Evolutionary conservation across 23 tunicate species (phyloP), one percentile per base, ranked within the genome.

Genomic region (Ascidia mentula): DNA sequence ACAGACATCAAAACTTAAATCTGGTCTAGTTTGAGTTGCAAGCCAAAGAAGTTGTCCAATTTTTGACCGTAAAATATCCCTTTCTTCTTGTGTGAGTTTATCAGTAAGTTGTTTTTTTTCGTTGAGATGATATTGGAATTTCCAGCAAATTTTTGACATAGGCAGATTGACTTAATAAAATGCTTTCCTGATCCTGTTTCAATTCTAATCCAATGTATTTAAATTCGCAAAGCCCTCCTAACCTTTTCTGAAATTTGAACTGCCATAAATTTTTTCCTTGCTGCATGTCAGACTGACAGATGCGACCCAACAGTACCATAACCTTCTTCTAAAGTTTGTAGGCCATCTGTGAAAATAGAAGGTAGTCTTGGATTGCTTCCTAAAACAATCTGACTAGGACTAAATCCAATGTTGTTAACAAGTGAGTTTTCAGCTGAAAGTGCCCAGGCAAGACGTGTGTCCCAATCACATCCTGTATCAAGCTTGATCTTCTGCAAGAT

Each of bases 361-460:
- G 82, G 82, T 5, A 59, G 6, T 12, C 36, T 32, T n/a, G 24
- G 8, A 30, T 60, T 79, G 15, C 45, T 36, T 1, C 73, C 82
- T 60, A 79, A 79, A 9, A 61, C 82, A 22, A 79, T 32, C 32
- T 79, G 73, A 34, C 36, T 59, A 1, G 82, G 82, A 79, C 82
- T 79, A 32, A 79, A 79, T 1, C 82, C 82, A 60, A 31, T n/a
- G 6, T 36, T 61, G 30, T 9, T 59, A 24, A 59, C 31, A 1
- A 79, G 28, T n/a, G 82, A 60, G 5, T 59, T 79, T 37, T 79
- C 60, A 36, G 82, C 82, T 31, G 8, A 12, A 13, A 79, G 0
- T 33, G 74, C 74, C 82, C 74, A 79, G 18, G 73, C 72, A 60
- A 79, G 45, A 6, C 33, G 40, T 6, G 45, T 61, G 6, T 79